Evolutionary conservation across 2,888 invertebrate species (phyloP).

Genomic region (Scaeva pyrastri): DNA sequence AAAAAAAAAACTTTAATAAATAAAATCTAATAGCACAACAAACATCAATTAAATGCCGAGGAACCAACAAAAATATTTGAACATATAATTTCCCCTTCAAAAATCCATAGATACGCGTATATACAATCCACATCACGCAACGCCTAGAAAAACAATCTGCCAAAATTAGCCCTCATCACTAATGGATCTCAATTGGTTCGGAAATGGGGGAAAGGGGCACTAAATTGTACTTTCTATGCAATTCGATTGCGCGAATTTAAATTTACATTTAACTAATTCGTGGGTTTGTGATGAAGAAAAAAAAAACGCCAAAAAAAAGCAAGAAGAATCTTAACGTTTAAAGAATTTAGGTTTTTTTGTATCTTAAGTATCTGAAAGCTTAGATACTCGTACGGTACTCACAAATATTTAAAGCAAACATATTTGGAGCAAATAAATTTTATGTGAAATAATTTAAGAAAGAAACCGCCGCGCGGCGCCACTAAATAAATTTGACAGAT

Average conservation of each 20-base stretch:
- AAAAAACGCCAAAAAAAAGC: background rate
- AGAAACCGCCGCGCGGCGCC: background rate
- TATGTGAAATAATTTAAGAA: background rate
- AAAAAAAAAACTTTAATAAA: no score
- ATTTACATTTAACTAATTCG: conserved; percentile 40
- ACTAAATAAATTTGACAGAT: conserved; percentile 33
- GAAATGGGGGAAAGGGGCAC: background rate
- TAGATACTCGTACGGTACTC: no score
- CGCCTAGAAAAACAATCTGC: background rate
- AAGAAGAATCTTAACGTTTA: background rate
- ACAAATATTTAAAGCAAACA: background rate
- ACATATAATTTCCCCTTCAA: background rate
- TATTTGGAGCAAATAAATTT: conserved; percentile 17
- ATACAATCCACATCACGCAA: background rate
- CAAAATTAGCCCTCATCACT: conserved; percentile 50
- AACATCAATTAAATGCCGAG: conserved; percentile 13
- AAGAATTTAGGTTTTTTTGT: background rate
- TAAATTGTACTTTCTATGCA: conserved; percentile 23
- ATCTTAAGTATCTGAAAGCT: background rate
- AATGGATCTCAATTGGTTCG: conserved; percentile 64
- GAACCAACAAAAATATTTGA: background rate
- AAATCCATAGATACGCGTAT: background rate
- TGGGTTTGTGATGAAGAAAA: conserved; percentile 5
- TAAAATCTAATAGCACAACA: conserved; percentile 8
- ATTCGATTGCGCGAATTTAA: conserved; percentile 47